These are phyloP conservation scores for Aphis gossypii DNA, from an alignment of 1,140 invertebrate species.

Conservation along the genomic window DNA sequence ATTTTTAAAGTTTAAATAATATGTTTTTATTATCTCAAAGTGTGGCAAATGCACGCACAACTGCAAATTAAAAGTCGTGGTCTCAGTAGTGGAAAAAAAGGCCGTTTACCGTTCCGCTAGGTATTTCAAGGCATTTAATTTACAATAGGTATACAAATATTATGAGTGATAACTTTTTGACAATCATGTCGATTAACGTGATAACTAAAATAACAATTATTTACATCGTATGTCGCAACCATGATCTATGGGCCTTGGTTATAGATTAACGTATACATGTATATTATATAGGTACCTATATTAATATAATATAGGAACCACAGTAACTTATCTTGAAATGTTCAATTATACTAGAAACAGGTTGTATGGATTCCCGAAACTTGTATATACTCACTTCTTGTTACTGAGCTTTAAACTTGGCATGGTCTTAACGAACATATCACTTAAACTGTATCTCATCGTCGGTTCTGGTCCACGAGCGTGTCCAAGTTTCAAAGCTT, in stretches of 20 bases:
- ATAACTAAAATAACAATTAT: neutral
- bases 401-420: neutral
- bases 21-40: neutral
- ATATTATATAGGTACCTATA: too few species aligned
- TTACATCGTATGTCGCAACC: neutral
- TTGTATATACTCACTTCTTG: conserved; percentile 22
- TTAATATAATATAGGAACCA: too few species aligned
- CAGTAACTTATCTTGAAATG: too few species aligned
- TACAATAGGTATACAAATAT: neutral
- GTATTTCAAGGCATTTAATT: neutral
- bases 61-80: neutral
- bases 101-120: neutral
- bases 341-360: neutral
- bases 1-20: neutral
- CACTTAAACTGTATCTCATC: conserved; percentile 32
- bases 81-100: neutral
- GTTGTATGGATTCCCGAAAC: neutral
- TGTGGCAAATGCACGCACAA: neutral
- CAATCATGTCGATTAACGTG: neutral
- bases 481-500: neutral
- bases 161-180: neutral
- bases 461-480: neutral
- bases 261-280: neutral
- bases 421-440: conserved; percentile 28
- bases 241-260: neutral